Evolutionary conservation across 2,797 vertebrate genomes (phyloP), one percentile per base, ranked within the genome.

Genomic region (Pseudochaenichthys georgianus): DNA sequence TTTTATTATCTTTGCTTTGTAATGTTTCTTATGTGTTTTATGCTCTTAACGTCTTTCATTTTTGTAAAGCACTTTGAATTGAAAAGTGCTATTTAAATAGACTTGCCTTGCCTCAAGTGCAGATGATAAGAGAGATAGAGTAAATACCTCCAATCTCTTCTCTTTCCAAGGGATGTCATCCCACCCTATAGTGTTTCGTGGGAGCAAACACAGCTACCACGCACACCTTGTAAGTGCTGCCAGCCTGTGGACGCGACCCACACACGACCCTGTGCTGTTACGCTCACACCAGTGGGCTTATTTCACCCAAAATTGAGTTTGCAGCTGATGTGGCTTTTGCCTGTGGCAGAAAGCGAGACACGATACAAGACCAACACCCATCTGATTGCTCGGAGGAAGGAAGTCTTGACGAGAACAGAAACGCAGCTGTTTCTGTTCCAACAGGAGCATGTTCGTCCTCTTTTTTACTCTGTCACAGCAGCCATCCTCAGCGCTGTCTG

Each of bases 371-470:
- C 81, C 85, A 72, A 80, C 88, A 82, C 83, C 84, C 90, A 85
- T 80, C 64, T 85, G 68, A 91, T 83, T 83, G 68, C 70, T 85
- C 67, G 8, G 73, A 88, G 81, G 80, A 89, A 90, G 85, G 80
- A 92, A 85, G 83, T 84, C 7, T 9, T 62, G 55, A 83, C 50
- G 61, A 41, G 54, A 74, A 12, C 48, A 84, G 55, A 86, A 70
- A 69, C 62, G 77, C 3, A 9, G 34, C 23, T 83, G 34, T 21
- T 57, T 58, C 53, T 85, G 66, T 48, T 68, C 17, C 62, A 74
- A 72, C 66, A 79, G 45, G 67, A 91, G 46, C 52, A 17, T 5
- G 5, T 42, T 57, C 41, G 46, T 54, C 42, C 21, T 50, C 63
- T 15, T 19, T 61, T 41, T 38, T 0, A 16, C 48, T 21, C 8